Evolutionary conservation across 2,888 invertebrate genomes (phyloP).

Genomic region (Aquatica leii): DNA sequence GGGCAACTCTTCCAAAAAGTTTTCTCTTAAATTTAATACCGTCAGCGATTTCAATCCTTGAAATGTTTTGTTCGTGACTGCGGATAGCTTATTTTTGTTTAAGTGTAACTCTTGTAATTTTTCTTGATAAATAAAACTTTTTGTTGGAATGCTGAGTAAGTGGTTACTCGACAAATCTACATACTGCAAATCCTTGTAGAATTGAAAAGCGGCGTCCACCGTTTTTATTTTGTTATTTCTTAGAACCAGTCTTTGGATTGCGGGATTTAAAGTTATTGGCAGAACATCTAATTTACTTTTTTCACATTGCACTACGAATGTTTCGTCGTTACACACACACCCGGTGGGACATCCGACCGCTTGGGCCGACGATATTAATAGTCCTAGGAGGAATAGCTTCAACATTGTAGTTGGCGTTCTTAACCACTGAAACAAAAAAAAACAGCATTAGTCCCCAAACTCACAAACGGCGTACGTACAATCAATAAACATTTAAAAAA

Average conservation of each 20-base stretch:
- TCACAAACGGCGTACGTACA: background rate
- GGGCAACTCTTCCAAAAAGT: constrained; percentile 81
- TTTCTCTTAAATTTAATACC: constrained; percentile 81
- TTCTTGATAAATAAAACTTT: constrained; percentile 81
- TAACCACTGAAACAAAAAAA: constrained; percentile 53
- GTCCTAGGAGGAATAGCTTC: constrained; percentile 45
- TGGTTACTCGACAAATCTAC: constrained; percentile 87
- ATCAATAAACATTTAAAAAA: background rate
- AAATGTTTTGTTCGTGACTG: constrained; percentile 81
- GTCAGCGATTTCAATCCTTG: constrained; percentile 79
- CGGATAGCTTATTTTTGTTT: constrained; percentile 85
- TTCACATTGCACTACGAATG: constrained; percentile 84
- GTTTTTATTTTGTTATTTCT: constrained; percentile 88
- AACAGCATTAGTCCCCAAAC: constrained; percentile 11
- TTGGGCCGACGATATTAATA: constrained; percentile 57
- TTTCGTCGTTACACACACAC: constrained; percentile 90
- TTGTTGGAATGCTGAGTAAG: constrained; percentile 80
- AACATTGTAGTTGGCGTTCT: constrained; percentile 38
- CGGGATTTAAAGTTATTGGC: constrained; percentile 91
- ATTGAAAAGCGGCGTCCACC: constrained; percentile 88
- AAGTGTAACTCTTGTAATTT: constrained; percentile 84
- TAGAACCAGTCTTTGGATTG: constrained; percentile 84
- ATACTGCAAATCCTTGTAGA: constrained; percentile 86
- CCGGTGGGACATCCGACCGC: constrained; percentile 83
- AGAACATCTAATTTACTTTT: constrained; percentile 87